Percentiles rank a stretch among this genome's conserved stretches.
Evolutionary conservation across 2,888 invertebrate species (phyloP).

Genomic region (Orthosia gracilis): DNA sequence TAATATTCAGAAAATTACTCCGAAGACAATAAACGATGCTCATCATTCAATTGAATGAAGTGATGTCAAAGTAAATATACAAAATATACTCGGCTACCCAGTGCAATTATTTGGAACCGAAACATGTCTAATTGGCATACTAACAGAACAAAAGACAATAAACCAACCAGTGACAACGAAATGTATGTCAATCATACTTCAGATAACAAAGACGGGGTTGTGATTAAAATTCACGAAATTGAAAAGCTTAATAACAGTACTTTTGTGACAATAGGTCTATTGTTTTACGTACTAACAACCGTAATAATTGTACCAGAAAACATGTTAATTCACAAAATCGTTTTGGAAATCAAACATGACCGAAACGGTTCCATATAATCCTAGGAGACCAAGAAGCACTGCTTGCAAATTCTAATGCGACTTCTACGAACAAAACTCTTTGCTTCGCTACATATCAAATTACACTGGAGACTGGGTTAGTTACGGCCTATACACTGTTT

Average conservation of each 20-base stretch:
- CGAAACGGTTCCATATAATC: slow-evolving; percentile 22
- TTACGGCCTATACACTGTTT: slow-evolving; percentile 24
- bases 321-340: slow-evolving; percentile 3
- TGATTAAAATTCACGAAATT: slow-evolving; percentile 30
- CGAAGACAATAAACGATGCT: no score
- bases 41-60: no score
- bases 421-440: not conserved
- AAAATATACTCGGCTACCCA: not conserved
- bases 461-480: not conserved
- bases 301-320: slow-evolving; percentile 44
- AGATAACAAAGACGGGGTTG: slow-evolving; percentile 36
- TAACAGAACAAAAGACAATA: slow-evolving; percentile 13
- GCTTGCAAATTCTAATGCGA: not conserved
- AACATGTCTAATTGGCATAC: not conserved
- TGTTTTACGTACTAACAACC: slow-evolving; percentile 43
- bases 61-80: not conserved
- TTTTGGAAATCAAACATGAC: slow-evolving; percentile 11
- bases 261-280: slow-evolving; percentile 50
- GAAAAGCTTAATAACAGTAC: slow-evolving; percentile 45
- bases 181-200: slow-evolving; percentile 28
- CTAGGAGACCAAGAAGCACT: not conserved
- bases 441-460: slow-evolving; percentile 11
- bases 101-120: not conserved
- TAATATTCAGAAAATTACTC: no score
- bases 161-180: not conserved